These are phyloP conservation scores for Eulimnadia texana DNA, from an alignment of 1,140 invertebrate genomes.

Conservation along the genomic window DNA sequence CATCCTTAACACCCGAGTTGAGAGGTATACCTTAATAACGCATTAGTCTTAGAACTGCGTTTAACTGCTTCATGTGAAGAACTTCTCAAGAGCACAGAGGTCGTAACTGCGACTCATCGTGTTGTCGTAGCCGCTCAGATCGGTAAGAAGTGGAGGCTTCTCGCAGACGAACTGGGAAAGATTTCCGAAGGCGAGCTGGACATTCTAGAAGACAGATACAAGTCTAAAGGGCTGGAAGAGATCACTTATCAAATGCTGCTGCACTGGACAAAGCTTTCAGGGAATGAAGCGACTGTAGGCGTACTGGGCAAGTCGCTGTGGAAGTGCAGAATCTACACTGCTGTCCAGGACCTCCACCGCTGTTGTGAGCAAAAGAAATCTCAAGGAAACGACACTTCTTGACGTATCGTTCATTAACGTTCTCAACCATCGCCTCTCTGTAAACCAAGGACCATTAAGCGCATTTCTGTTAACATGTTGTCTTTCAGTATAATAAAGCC, in stretches of 20 bases:
- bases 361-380: neutral
- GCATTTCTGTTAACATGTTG: too few relatives aligned
- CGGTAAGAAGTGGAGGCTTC: too few relatives aligned
- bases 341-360: conserved; percentile 17
- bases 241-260: conserved; percentile 9
- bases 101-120: neutral
- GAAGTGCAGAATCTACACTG: conserved; percentile 3
- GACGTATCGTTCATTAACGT: too few relatives aligned
- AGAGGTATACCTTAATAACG: neutral
- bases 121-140: too few relatives aligned
- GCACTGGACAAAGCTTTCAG: neutral
- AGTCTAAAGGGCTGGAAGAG: neutral
- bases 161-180: neutral
- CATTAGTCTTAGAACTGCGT: too few relatives aligned
- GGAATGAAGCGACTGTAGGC: neutral
- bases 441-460: too few relatives aligned
- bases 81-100: neutral
- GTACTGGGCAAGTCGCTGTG: neutral
- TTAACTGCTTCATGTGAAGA: too few relatives aligned
- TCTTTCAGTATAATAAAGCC: too few relatives aligned
- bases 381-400: neutral
- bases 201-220: neutral
- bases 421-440: too few relatives aligned
- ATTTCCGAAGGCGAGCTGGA: conserved; percentile 4
- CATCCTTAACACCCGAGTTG: neutral